Conservation (phyloP, 2,113 vertebrate species). For the Peromyscus maniculatus region DNA sequence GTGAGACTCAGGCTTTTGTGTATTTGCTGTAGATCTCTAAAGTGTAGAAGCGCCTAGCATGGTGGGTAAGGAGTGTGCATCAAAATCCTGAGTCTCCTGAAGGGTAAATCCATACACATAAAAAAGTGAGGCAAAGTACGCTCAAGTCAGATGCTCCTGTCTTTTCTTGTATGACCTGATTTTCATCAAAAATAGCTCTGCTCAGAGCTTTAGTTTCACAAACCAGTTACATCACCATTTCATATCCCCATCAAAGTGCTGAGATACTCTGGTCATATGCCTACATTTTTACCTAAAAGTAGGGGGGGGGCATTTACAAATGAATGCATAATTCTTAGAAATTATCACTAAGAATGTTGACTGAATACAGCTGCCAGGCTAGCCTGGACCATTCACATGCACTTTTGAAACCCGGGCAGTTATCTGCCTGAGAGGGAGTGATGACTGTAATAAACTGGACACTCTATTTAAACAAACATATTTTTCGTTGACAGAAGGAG, state of each 20-base stretch:
- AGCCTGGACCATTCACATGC: not conserved
- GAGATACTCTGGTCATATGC: not conserved
- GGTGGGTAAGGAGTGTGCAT: not conserved
- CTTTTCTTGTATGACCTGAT: constrained; percentile 39
- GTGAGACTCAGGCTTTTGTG: not conserved
- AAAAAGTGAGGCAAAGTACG: constrained; percentile 21
- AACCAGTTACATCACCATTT: not conserved
- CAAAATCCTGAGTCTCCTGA: not conserved
- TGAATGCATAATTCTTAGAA: constrained; percentile 14
- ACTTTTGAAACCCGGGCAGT: constrained; percentile 56
- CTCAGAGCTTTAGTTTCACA: constrained; percentile 33
- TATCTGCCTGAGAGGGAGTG: constrained; percentile 36
- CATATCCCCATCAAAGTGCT: not conserved
- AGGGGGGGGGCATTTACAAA: not conserved
- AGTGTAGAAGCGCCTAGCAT: not conserved
- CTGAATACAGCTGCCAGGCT: constrained; percentile 49
- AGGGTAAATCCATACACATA: not conserved
- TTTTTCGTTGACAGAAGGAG: constrained; percentile 48
- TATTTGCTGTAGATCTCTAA: not conserved
- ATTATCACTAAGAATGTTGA: constrained; percentile 36
- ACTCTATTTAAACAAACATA: constrained; percentile 53
- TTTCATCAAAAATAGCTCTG: constrained; percentile 6
- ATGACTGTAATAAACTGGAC: constrained; percentile 38
- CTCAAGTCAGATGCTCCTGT: constrained; percentile 47
- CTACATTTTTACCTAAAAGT: constrained; percentile 17